phyloP scores from a whole-genome alignment of 2,113 vertebrate species.

The Paralichthys olivaceus region DNA sequence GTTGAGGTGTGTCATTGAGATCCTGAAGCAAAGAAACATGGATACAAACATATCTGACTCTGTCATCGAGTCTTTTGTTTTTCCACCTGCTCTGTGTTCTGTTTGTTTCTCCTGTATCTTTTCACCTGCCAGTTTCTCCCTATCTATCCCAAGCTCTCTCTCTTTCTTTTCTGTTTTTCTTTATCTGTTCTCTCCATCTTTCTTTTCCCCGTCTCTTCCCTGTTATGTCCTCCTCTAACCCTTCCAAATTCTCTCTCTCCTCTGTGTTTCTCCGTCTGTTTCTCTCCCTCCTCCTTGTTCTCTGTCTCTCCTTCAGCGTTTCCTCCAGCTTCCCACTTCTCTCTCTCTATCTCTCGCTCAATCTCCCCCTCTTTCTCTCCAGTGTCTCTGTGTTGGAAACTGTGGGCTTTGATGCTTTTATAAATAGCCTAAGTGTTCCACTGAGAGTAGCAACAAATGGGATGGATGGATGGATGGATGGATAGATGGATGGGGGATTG shows the following conservation, averaged over 20 bases:
- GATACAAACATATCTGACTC: constrained; percentile 36
- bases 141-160: neutral
- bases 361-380: constrained; percentile 43
- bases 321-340: constrained; percentile 17
- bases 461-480: constrained; percentile 62
- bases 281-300: neutral
- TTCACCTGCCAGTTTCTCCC: constrained; percentile 7
- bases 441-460: constrained; percentile 68
- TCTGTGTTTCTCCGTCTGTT: neutral
- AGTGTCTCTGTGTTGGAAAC: constrained; percentile 64
- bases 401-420: constrained; percentile 79
- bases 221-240: neutral
- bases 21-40: constrained; percentile 34
- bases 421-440: constrained; percentile 78
- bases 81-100: constrained; percentile 6
- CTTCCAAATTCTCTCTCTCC: neutral
- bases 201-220: too few relatives aligned
- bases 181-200: neutral
- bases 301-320: neutral
- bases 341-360: neutral
- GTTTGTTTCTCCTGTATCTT: constrained; percentile 16
- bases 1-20: constrained; percentile 38
- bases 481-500: constrained; percentile 29
- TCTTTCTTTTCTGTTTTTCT: neutral
- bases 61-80: constrained; percentile 29